Evolutionary conservation across 2,888 invertebrate genomes (phyloP).

Genomic region (Phymatocera aterrima): DNA sequence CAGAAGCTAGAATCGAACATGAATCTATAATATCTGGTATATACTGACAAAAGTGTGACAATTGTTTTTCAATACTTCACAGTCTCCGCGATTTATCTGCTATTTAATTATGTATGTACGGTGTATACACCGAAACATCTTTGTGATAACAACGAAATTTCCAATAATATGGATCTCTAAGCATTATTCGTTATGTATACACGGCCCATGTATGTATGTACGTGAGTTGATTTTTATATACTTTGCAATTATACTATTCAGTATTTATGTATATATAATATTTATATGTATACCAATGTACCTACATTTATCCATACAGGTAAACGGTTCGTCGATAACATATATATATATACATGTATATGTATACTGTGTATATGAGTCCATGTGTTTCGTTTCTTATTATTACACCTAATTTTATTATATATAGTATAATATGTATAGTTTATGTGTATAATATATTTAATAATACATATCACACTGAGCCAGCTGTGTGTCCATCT

Average conservation of each 20-base stretch:
- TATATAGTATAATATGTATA: constrained; percentile 49
- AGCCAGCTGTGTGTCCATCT: constrained; percentile 70
- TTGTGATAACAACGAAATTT: background rate
- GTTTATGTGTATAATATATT: constrained; percentile 57
- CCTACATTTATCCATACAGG: background rate
- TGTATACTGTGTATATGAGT: background rate
- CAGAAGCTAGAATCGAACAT: background rate
- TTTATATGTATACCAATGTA: background rate
- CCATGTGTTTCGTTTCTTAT: constrained; percentile 28
- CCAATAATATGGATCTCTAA: background rate
- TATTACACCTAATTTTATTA: constrained; percentile 33
- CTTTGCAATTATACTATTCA: constrained; percentile 11
- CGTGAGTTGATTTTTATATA: constrained; percentile 32
- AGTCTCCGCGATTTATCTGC: no score
- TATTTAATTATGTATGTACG: no score
- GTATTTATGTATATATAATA: background rate
- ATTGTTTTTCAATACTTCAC: no score
- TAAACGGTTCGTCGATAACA: background rate
- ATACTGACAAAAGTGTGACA: no score
- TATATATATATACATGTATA: background rate
- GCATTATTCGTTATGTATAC: constrained; percentile 22
- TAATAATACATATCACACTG: constrained; percentile 73
- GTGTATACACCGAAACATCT: constrained; percentile 19
- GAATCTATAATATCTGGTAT: no score
- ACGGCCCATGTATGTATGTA: constrained; percentile 18